These are phyloP conservation scores for Chrysolina haemoptera DNA, from an alignment of 2,888 invertebrate species.

Conservation along the genomic window DNA sequence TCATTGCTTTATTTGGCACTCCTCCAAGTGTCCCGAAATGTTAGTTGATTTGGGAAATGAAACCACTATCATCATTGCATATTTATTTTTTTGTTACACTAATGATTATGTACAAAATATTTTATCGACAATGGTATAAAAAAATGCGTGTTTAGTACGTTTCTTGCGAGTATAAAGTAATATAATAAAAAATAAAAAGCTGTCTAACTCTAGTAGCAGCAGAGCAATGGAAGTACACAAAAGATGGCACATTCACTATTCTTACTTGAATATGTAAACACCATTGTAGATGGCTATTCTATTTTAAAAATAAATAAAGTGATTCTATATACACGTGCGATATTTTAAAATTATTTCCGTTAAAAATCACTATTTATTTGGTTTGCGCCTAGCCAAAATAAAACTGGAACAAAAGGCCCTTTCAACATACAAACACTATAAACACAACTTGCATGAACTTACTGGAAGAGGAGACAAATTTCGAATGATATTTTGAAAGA, in stretches of 20 bases:
- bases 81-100: neutral
- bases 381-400: neutral
- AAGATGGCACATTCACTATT: neutral
- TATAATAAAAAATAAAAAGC: constrained; percentile 8
- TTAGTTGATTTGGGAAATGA: neutral
- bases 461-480: too few relatives aligned
- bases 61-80: neutral
- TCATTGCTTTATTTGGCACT: too few relatives aligned
- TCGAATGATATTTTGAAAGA: too few relatives aligned
- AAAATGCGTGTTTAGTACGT: neutral
- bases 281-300: neutral
- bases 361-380: constrained; percentile 6
- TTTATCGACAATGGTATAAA: constrained; percentile 5
- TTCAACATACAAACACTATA: neutral
- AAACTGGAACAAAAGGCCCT: neutral
- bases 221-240: neutral
- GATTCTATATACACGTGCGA: constrained; percentile 1
- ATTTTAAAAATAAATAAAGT: constrained; percentile 17
- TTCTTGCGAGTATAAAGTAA: neutral
- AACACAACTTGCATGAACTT: neutral
- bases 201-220: neutral
- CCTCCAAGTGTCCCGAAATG: too few relatives aligned
- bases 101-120: constrained; percentile 27
- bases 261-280: neutral
- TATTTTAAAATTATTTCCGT: constrained; percentile 7